A percentile compares a stretch with the other conserved stretches of the same genome.
phyloP scores from a whole-genome alignment of 2,888 invertebrate species.

The Cactoblastis cactorum region DNA sequence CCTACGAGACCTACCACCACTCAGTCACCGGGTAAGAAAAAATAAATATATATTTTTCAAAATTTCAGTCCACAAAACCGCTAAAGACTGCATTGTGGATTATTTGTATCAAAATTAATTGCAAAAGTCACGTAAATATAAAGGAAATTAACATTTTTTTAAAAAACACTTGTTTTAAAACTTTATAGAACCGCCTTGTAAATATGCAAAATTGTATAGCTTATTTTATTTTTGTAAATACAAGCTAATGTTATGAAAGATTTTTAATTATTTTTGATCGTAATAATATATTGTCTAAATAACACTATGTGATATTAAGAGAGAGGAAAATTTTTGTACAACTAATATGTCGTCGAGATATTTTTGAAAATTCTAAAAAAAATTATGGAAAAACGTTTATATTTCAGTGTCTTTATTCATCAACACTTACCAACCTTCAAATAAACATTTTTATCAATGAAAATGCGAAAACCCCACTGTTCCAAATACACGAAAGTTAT shows the following conservation, averaged over 20 bases:
- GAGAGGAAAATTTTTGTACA: no score
- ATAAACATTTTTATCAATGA: conserved; percentile 2
- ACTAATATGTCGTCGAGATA: background rate
- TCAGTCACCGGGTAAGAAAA: conserved; percentile 12
- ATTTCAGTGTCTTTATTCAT: conserved; percentile 9
- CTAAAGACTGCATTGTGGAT: background rate
- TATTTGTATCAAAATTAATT: background rate
- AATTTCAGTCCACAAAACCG: background rate
- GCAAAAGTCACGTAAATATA: background rate
- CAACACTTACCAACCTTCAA: conserved; percentile 5
- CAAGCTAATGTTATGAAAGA: no score
- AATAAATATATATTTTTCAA: background rate
- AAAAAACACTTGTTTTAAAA: no score
- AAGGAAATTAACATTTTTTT: no score
- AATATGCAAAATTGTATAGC: background rate
- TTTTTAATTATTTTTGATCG: no score
- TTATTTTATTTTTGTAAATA: no score
- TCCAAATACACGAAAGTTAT: background rate
- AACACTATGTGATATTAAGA: no score
- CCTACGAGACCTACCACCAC: background rate
- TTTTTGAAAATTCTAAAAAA: background rate
- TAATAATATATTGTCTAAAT: no score
- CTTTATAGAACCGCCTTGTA: background rate
- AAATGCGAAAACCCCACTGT: background rate
- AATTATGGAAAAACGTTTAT: background rate